Evolutionary conservation across 2,888 invertebrate genomes (phyloP).

Genomic region (Temnothorax unifasciatus): DNA sequence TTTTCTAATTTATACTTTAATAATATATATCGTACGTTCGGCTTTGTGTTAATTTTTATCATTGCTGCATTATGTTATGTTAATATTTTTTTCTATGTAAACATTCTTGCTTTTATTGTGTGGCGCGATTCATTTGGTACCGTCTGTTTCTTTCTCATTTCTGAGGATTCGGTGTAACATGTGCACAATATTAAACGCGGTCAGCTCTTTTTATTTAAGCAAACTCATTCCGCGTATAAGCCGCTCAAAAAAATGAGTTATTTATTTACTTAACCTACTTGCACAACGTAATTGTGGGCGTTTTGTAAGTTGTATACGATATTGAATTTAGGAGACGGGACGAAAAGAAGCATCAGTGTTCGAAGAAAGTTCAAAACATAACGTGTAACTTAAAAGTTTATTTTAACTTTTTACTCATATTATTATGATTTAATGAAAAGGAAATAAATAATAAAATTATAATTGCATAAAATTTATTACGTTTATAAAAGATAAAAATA

Average conservation of each 20-base stretch:
- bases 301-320: neutral
- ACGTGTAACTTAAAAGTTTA: neutral
- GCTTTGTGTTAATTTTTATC: neutral
- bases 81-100: neutral
- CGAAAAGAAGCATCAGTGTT: neutral
- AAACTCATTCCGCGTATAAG: conserved; percentile 39
- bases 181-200: conserved; percentile 46
- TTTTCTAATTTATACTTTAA: neutral
- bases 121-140: conserved; percentile 8
- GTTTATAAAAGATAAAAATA: neutral
- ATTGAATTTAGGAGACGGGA: conserved; percentile 12
- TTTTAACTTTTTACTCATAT: neutral
- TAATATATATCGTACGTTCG: neutral
- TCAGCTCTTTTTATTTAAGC: conserved; percentile 20
- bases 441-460: neutral
- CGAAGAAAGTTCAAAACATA: neutral
- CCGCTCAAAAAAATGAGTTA: conserved; percentile 25
- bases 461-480: neutral
- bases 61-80: neutral
- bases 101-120: neutral
- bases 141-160: conserved; percentile 53
- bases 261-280: conserved; percentile 38
- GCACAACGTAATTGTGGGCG: neutral
- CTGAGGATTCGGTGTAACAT: conserved; percentile 47
- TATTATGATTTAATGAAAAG: neutral